Evolutionary conservation across 1,140 invertebrate genomes (phyloP).

Genomic region (Euschistus heros): DNA sequence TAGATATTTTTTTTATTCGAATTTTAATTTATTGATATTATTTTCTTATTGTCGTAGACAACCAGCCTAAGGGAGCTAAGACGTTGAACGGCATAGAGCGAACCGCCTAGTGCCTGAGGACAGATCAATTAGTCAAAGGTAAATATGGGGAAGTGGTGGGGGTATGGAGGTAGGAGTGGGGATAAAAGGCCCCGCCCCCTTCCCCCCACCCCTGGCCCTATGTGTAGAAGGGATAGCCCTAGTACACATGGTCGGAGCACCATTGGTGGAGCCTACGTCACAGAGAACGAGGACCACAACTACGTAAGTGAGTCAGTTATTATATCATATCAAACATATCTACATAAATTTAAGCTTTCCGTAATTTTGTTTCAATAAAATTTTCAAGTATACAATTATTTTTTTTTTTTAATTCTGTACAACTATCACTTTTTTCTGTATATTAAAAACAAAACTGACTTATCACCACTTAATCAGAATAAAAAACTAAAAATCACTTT

Average conservation of each 20-base stretch:
- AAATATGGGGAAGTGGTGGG: constrained; percentile 6
- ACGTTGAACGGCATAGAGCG: not conserved
- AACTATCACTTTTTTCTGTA: no score
- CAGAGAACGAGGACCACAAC: constrained; percentile 2
- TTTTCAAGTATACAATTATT: no score
- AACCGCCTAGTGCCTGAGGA: not conserved
- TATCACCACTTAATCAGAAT: no score
- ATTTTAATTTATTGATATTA: no score
- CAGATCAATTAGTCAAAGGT: constrained; percentile 12
- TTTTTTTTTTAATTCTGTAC: no score
- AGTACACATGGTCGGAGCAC: constrained; percentile 17
- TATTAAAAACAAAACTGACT: no score
- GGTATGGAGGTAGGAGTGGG: not conserved
- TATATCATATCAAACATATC: not conserved
- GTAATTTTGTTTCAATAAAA: no score
- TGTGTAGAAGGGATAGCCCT: not conserved
- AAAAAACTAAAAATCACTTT: no score
- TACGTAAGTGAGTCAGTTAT: constrained; percentile 3
- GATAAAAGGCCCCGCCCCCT: not conserved
- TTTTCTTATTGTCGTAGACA: no score
- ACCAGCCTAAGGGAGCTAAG: no score
- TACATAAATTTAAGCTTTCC: no score
- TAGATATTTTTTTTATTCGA: no score
- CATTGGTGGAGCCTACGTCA: constrained; percentile 13
- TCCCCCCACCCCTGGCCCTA: not conserved